These are phyloP conservation scores for Hippopotamus amphibius DNA, from an alignment of 2,113 vertebrate species.

Conservation along the genomic window DNA sequence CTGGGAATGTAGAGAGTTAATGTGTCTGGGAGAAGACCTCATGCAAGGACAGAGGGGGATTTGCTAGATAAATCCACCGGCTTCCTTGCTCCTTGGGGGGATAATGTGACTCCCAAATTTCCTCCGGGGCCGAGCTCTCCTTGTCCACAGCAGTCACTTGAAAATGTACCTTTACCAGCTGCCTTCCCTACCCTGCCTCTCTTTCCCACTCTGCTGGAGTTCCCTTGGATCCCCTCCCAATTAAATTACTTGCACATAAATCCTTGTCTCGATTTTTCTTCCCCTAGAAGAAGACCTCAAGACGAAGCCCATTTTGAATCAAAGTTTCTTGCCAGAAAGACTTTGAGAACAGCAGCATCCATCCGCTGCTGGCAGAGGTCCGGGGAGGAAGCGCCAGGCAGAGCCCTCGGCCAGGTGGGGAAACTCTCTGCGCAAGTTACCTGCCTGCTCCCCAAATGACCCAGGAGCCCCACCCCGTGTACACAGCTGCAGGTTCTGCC, in stretches of 20 bases:
- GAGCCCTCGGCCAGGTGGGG: background rate
- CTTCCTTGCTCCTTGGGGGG: background rate
- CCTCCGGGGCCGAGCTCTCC: background rate
- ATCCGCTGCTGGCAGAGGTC: background rate
- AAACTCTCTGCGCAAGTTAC: background rate
- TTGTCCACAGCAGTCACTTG: background rate
- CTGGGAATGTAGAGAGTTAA: background rate
- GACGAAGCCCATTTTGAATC: background rate
- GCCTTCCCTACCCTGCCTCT: background rate
- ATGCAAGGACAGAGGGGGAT: background rate
- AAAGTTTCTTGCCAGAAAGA: constrained; percentile 27
- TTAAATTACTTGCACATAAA: background rate
- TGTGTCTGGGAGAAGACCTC: background rate
- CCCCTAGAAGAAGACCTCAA: background rate
- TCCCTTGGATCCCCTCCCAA: background rate
- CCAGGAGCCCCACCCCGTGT: background rate
- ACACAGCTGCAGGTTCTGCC: background rate
- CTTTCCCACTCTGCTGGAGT: background rate
- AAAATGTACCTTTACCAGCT: background rate
- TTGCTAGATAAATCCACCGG: background rate
- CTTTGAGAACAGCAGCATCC: background rate
- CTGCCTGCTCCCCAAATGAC: background rate
- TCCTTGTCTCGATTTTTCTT: background rate
- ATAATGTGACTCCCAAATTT: background rate
- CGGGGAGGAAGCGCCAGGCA: background rate